phyloP scores from a whole-genome alignment of 2,113 vertebrate genomes.

The Oncorhynchus kisutch region DNA sequence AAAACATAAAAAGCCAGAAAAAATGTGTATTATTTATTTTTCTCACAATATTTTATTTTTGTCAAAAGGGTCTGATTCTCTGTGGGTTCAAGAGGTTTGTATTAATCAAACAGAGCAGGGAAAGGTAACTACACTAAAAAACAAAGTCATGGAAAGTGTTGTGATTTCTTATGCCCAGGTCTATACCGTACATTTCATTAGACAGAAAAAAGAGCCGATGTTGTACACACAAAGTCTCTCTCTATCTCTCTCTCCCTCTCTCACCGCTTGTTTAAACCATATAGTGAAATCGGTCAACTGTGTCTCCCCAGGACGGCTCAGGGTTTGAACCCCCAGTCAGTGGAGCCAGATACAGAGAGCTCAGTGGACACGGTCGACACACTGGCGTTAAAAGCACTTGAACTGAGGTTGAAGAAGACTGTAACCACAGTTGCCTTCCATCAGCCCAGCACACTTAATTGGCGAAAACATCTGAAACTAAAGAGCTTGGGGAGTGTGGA shows the following conservation, averaged over 20 bases:
- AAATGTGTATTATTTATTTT: too few relatives aligned
- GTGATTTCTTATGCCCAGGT: slow-evolving; percentile 16
- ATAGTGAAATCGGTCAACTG: slow-evolving; percentile 64
- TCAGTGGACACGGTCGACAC: slow-evolving; percentile 38
- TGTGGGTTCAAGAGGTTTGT: slow-evolving; percentile 35
- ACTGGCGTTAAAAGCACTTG: slow-evolving; percentile 41
- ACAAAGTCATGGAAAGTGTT: slow-evolving; percentile 33
- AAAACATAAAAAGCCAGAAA: not conserved
- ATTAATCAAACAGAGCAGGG: slow-evolving; percentile 33
- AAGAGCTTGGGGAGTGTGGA: slow-evolving; percentile 6
- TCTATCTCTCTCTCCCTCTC: too few relatives aligned
- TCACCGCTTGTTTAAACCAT: slow-evolving; percentile 56
- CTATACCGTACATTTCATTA: slow-evolving; percentile 16
- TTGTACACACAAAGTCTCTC: too few relatives aligned
- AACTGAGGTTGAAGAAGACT: slow-evolving; percentile 40
- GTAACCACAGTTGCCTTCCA: slow-evolving; percentile 51
- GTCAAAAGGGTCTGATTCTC: slow-evolving; percentile 21
- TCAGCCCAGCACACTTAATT: slow-evolving; percentile 52
- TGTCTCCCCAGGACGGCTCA: slow-evolving; percentile 45
- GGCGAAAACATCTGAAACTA: slow-evolving; percentile 30
- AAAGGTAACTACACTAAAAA: slow-evolving; percentile 44
- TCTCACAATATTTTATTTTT: slow-evolving; percentile 33
- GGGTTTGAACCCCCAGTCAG: slow-evolving; percentile 18
- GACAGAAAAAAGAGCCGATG: not conserved
- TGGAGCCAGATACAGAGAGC: slow-evolving; percentile 12